Evolutionary conservation across 2,797 vertebrate genomes (phyloP).

Genomic region (Morus bassanus): DNA sequence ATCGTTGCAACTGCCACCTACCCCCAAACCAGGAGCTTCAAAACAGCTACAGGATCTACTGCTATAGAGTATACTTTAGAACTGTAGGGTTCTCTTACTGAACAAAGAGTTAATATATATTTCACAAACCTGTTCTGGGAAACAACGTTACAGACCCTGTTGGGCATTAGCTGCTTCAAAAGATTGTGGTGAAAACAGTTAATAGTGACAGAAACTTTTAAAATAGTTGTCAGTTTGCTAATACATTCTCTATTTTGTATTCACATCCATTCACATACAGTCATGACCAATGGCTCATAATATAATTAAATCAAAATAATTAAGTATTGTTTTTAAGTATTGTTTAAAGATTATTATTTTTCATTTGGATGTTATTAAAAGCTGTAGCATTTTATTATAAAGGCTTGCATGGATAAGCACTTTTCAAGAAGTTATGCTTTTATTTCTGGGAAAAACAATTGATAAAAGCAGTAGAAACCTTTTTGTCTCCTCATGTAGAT

Average conservation of each 20-base stretch:
- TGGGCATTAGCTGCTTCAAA: not conserved
- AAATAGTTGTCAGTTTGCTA: not conserved
- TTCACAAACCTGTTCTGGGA: not conserved
- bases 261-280: not conserved
- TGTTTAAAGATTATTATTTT: not conserved
- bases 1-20: not conserved
- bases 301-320: not conserved
- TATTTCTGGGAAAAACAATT: not conserved
- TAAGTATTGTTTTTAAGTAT: not conserved
- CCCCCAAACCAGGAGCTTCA: not conserved
- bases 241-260: not conserved
- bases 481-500: not conserved
- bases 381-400: not conserved
- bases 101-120: not conserved
- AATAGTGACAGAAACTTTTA: not conserved
- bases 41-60: not conserved
- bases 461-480: not conserved
- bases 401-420: not conserved
- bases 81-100: not conserved
- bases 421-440: not conserved
- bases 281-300: not conserved
- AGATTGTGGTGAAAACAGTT: not conserved
- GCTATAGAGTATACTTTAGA: not conserved
- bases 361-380: not conserved
- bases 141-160: not conserved